Evolutionary conservation across 1,140 invertebrate species (phyloP), one percentile per base, ranked within the genome.

Genomic region (Drosophila virilis): DNA sequence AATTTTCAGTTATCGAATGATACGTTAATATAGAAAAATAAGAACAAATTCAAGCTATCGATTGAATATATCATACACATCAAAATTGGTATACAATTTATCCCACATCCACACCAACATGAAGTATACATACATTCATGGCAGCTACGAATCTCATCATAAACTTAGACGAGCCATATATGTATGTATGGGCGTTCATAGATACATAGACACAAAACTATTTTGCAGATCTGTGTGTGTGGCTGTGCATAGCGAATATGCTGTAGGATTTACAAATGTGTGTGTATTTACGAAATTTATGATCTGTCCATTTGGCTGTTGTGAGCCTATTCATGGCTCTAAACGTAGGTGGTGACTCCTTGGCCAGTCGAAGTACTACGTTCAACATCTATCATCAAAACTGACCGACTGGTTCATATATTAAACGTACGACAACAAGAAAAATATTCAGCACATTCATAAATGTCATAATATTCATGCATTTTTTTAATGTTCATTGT

Each of bases 401-500:
- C 75, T 65, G 62, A 80, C 77, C 62, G 75, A 46, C 52, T 50
- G 67, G 60, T 77, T 52, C 64, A 81, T 77, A 81, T 81, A 78
- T 82, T 78, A 78, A 74, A 62, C 48, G 48, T 37, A 51, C 52
- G 75, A 72, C 60, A 78, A 60, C 75, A 54, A 45, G 50, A 15
- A 22, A 78, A 79, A 70, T 74, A 50, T 50, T 74, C 64, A 74
- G 59, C 61, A 77, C 79, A 81, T 82, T 64, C 71, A 82, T 82
- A 78, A 83, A 72, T 83, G 79, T 83, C 80, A 69, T 74, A 76
- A 83, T 83, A 76, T 75, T 61, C 80, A 83, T 78, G 78, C 78
- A 76, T 82, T 58, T 15, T 32, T 74, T 13, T 60, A 75, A 78
- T 78, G 59, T 73, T 57, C 40, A 77, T 74, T 77, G 78, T 77